Evolutionary conservation across 2,797 vertebrate species (phyloP), one percentile per base, ranked within the genome.

Genomic region (Sebastes flavidus): DNA sequence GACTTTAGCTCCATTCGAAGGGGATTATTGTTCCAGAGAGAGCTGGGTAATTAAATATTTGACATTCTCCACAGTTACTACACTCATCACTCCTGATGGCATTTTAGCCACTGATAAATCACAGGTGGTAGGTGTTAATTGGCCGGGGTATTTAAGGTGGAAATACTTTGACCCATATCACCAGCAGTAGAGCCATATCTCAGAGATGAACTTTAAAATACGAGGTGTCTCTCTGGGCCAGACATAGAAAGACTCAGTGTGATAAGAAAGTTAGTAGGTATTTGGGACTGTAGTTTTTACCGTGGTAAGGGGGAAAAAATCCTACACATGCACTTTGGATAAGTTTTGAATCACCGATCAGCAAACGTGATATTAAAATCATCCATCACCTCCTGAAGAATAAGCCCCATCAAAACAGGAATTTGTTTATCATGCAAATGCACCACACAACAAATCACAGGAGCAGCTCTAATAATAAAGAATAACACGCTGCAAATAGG

Each of bases 11-110:
- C 30, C 34, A 68, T 56, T 72, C 5, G 1, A 71, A 67, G 46
- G 22, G 42, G 58, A 83, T 80, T 78, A 83, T 49, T 34, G 70
- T 30, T 77, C 25, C 72, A 72, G 6, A 60, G 72, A 73, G 66
- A 78, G 61, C 56, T 1, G 54, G 16, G n/a, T 74, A 81, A 80
- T 83, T 27, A 83, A 66, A 88, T 83, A 76, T 78, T 82, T 82
- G 86, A 80, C 70, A 49, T 34, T 72, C 63, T 65, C 63, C 62
- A 65, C 60, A 36, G 55, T 56, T 69, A 75, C 56, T 49, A 29
- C 52, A 72, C 67, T 78, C 55, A 56, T 75, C 65, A 80, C 18
- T 77, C 63, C 49, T 65, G 38, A 34, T 56, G 25, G 22, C 38
- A 58, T 80, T 82, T 80, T 59, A 65, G 58, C 34, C 55, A 38